Evolutionary conservation across 2,113 vertebrate species (phyloP).

Genomic region (Perca schrenkii): DNA sequence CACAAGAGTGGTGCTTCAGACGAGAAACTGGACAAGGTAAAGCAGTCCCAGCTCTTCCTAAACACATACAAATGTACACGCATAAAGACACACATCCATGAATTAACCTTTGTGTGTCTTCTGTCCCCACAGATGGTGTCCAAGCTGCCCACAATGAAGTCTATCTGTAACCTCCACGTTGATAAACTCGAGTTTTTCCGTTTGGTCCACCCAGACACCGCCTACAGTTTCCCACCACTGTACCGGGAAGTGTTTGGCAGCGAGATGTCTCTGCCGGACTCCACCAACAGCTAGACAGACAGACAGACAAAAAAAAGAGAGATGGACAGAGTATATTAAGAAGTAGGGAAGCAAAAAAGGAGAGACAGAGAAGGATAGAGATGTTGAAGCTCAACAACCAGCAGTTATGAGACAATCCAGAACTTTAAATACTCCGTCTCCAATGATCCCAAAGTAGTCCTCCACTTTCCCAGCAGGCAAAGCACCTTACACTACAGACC

Average conservation of each 20-base stretch:
- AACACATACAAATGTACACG: neutral
- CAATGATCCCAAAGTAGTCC: constrained; percentile 75
- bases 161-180: constrained; percentile 92
- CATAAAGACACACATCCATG: neutral
- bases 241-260: constrained; percentile 93
- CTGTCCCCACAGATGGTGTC: constrained; percentile 87
- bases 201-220: constrained; percentile 90
- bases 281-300: constrained; percentile 83
- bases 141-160: constrained; percentile 91
- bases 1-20: constrained; percentile 86
- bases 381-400: constrained; percentile 77
- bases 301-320: constrained; percentile 14
- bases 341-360: constrained; percentile 62
- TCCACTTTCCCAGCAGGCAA: constrained; percentile 76
- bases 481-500: constrained; percentile 83
- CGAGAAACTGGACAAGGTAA: constrained; percentile 91
- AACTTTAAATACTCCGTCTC: constrained; percentile 74
- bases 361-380: constrained; percentile 67
- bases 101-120: constrained; percentile 15
- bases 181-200: constrained; percentile 95
- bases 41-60: neutral
- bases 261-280: constrained; percentile 87
- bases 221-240: constrained; percentile 91
- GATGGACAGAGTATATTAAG: constrained; percentile 53
- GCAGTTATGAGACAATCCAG: constrained; percentile 82